These are phyloP conservation scores for Artemia sinica DNA, from an alignment of 2,888 invertebrate genomes.

Conservation along the genomic window DNA sequence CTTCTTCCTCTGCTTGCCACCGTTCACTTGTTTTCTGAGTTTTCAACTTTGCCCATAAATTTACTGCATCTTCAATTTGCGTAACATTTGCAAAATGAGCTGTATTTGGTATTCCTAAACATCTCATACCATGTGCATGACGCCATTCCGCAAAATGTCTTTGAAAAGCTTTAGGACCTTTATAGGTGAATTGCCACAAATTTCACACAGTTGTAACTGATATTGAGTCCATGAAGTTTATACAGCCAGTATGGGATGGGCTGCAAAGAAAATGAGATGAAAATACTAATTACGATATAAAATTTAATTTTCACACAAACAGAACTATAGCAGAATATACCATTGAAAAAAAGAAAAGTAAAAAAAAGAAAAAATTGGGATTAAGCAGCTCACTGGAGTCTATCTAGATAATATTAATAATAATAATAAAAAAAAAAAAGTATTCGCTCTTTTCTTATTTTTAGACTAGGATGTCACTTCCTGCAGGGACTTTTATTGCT, in stretches of 20 bases:
- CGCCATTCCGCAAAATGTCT: conserved; percentile 82
- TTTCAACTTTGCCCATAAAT: conserved; percentile 93
- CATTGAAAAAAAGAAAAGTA: conserved; percentile 4
- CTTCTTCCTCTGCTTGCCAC: conserved; percentile 94
- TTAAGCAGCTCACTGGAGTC: background rate
- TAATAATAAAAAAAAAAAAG: too few relatives aligned
- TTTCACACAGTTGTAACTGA: conserved; percentile 97
- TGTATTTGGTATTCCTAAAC: conserved; percentile 96
- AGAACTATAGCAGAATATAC: background rate
- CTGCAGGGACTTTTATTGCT: too few relatives aligned
- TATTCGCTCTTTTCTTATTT: too few relatives aligned
- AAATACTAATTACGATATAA: background rate
- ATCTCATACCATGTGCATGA: conserved; percentile 78
- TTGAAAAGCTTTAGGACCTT: conserved; percentile 97
- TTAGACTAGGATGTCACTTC: too few relatives aligned
- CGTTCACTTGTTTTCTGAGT: conserved; percentile 84
- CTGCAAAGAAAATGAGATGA: conserved; percentile 31
- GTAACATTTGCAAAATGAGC: conserved; percentile 99
- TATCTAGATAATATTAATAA: too few relatives aligned
- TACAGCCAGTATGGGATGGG: conserved; percentile 89
- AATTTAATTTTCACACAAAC: conserved; percentile 16
- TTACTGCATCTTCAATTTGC: conserved; percentile 90
- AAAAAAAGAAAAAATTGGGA: conserved; percentile 5
- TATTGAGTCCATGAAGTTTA: conserved; percentile 94
- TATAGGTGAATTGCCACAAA: conserved; percentile 98